Conservation (phyloP, 2,113 vertebrate genomes). For the Scolopax mira region DNA sequence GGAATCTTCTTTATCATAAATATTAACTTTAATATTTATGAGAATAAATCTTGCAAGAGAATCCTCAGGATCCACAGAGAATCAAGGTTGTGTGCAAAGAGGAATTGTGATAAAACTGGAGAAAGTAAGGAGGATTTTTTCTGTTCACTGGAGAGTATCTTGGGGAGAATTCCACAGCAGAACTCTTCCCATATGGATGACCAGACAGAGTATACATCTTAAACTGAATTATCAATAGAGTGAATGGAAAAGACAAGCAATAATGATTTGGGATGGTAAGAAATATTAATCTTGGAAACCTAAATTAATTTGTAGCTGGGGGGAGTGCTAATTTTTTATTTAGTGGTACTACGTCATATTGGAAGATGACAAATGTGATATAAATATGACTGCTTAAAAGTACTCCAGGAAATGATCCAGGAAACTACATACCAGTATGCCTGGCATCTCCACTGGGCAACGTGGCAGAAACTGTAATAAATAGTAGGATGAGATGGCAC, state of each 20-base stretch:
- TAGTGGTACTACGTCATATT: not conserved
- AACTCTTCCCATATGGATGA: not conserved
- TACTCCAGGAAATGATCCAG: not conserved
- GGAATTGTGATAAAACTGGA: not conserved
- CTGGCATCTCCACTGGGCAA: not conserved
- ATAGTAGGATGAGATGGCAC: not conserved
- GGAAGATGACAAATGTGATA: not conserved
- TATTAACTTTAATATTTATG: not conserved
- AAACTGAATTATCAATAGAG: not conserved
- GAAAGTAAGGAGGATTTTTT: not conserved
- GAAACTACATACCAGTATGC: not conserved
- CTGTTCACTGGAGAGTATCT: not conserved
- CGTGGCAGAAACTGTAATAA: not conserved
- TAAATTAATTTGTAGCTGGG: not conserved
- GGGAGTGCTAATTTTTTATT: not conserved
- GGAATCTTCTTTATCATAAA: no score
- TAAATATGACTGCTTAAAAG: not conserved
- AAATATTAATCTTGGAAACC: not conserved
- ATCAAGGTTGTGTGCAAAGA: not conserved
- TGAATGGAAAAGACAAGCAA: not conserved
- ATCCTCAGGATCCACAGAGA: not conserved
- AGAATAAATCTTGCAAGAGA: not conserved
- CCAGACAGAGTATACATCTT: not conserved
- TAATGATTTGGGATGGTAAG: not conserved
- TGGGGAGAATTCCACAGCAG: not conserved